Percentiles rank a stretch among this genome's conserved stretches.
phyloP scores from a whole-genome alignment of 2,113 vertebrate genomes.

The Bathybates hornii region DNA sequence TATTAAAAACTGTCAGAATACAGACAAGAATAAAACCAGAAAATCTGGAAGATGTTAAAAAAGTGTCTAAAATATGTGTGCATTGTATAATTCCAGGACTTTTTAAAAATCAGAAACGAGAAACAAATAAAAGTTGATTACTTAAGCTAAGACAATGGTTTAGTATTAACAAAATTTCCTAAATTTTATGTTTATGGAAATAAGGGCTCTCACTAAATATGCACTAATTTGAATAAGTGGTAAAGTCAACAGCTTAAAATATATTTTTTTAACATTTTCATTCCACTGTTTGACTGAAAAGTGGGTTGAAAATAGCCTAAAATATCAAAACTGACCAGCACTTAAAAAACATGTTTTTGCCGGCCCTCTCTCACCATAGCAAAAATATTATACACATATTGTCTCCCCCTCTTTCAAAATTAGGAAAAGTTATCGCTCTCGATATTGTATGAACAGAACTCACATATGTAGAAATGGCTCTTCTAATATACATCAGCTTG shows the following conservation, averaged over 20 bases:
- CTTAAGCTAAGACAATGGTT: not conserved
- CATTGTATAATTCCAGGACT: not conserved
- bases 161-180: not conserved
- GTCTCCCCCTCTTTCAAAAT: not conserved
- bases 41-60: not conserved
- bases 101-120: not conserved
- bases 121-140: not conserved
- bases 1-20: not conserved
- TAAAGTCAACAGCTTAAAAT: not conserved
- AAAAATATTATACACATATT: not conserved
- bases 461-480: not conserved
- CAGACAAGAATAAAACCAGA: not conserved
- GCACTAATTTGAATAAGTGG: not conserved
- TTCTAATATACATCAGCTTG: constrained; percentile 9
- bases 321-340: not conserved
- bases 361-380: not conserved
- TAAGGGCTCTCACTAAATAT: not conserved
- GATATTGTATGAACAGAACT: not conserved
- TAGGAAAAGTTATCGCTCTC: not conserved
- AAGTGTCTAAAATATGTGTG: not conserved
- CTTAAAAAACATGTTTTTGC: not conserved
- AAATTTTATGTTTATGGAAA: not conserved
- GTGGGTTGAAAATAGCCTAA: not conserved
- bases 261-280: not conserved
- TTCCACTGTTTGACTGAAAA: not conserved